Percentiles rank a stretch among this genome's conserved stretches.
phyloP scores from a whole-genome alignment of 2,113 vertebrate species.

The Atlantisia rogersi region DNA sequence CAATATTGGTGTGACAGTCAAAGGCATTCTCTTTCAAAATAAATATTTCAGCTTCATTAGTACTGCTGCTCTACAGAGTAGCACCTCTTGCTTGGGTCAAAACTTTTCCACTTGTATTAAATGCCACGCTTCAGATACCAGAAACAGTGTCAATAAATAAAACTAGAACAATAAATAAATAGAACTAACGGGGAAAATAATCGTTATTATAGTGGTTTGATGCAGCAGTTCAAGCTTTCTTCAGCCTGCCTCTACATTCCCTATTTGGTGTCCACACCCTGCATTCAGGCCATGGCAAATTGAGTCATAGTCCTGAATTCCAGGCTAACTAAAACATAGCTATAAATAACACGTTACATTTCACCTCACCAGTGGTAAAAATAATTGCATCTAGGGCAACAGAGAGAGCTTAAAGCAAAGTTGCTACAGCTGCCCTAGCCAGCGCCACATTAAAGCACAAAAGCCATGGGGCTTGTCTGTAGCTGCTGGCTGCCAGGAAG shows the following conservation, averaged over 20 bases:
- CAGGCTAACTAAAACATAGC: background rate
- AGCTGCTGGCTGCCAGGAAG: rapidly evolving
- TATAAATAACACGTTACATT: constrained; percentile 38
- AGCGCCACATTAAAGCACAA: background rate
- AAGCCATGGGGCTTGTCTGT: background rate
- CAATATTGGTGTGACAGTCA: background rate
- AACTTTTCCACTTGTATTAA: background rate
- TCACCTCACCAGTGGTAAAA: background rate
- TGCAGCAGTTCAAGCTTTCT: background rate
- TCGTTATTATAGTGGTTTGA: background rate
- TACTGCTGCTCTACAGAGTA: background rate
- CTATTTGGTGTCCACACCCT: background rate
- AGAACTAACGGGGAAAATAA: background rate
- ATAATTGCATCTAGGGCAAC: background rate
- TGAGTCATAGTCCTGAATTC: constrained; percentile 22
- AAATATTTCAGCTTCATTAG: background rate
- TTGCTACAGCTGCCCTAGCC: no score
- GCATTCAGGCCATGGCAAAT: background rate
- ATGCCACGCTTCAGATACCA: background rate
- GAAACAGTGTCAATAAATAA: background rate
- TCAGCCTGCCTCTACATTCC: background rate
- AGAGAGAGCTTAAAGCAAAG: background rate
- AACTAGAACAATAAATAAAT: background rate
- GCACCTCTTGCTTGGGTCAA: background rate
- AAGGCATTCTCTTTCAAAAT: background rate